Conservation (phyloP, 2,888 invertebrate genomes). For the Acleris literana region DNA sequence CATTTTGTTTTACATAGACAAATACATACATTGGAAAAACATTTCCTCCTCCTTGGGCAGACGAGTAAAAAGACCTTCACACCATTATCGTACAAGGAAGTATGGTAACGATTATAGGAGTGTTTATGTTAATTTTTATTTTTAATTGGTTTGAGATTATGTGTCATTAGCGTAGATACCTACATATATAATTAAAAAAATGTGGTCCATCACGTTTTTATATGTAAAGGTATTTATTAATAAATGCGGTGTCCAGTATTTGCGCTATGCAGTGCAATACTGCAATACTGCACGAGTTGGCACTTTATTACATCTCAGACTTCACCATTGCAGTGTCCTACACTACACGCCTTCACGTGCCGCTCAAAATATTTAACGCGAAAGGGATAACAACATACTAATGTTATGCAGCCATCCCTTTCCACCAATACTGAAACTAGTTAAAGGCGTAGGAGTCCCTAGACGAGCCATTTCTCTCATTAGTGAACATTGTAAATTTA, state of each 20-base stretch:
- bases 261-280: constrained; percentile 13
- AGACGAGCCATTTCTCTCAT: constrained; percentile 61
- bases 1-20: too few relatives aligned
- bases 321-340: constrained; percentile 15
- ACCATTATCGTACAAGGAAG: too few relatives aligned
- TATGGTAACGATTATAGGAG: too few relatives aligned
- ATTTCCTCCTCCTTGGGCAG: too few relatives aligned
- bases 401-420: constrained; percentile 9
- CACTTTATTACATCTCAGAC: constrained; percentile 27
- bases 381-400: constrained; percentile 19
- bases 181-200: too few relatives aligned
- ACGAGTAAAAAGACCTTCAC: too few relatives aligned
- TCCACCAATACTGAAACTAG: constrained; percentile 41
- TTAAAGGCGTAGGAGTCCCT: constrained; percentile 60
- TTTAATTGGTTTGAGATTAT: too few relatives aligned
- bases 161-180: too few relatives aligned
- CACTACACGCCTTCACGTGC: constrained; percentile 9
- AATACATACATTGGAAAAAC: too few relatives aligned
- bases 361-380: constrained; percentile 17
- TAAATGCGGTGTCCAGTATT: constrained; percentile 21
- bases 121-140: too few relatives aligned
- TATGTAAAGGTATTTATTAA: constrained; percentile 1
- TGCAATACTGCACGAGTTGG: constrained; percentile 25
- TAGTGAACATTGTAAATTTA: constrained; percentile 61
- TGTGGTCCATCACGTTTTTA: background rate